Evolutionary conservation across 1,140 invertebrate species (phyloP).

Genomic region (Drosophila sp.): DNA sequence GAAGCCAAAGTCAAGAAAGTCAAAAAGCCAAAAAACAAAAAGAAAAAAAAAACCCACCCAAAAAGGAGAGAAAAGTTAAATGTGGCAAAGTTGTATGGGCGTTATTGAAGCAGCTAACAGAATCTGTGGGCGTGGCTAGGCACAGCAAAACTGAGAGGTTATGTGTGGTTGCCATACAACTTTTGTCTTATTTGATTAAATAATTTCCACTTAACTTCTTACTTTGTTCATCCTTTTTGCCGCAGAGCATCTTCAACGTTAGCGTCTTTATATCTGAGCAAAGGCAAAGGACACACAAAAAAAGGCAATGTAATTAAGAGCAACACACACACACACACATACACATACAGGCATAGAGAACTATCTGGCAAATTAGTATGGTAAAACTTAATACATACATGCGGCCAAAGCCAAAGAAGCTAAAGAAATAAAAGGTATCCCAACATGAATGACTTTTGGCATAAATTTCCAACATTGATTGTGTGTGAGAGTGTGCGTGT

Average conservation of each 20-base stretch:
- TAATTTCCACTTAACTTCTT: slow-evolving; percentile 79
- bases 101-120: slow-evolving; percentile 6
- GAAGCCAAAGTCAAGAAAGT: slow-evolving; percentile 42
- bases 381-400: slow-evolving; percentile 71
- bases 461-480: slow-evolving; percentile 73
- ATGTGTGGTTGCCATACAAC: slow-evolving; percentile 38
- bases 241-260: slow-evolving; percentile 24
- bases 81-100: slow-evolving; percentile 22
- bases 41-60: not conserved
- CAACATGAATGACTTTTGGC: slow-evolving; percentile 62
- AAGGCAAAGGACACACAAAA: slow-evolving; percentile 52
- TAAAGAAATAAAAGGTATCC: slow-evolving; percentile 51
- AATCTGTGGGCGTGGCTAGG: slow-evolving; percentile 9
- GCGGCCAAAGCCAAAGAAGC: slow-evolving; percentile 34
- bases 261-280: slow-evolving; percentile 32
- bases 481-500: slow-evolving; percentile 17
- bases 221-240: slow-evolving; percentile 32
- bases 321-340: slow-evolving; percentile 39
- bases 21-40: slow-evolving; percentile 10
- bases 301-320: slow-evolving; percentile 72
- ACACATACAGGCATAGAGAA: slow-evolving; percentile 44
- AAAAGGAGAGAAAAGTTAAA: not conserved
- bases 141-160: slow-evolving; percentile 25
- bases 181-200: slow-evolving; percentile 78
- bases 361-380: slow-evolving; percentile 73